Percentiles rank a stretch among this genome's conserved stretches.
Evolutionary conservation across 2,113 vertebrate species (phyloP).

Genomic region (Sceloporus tristichus): DNA sequence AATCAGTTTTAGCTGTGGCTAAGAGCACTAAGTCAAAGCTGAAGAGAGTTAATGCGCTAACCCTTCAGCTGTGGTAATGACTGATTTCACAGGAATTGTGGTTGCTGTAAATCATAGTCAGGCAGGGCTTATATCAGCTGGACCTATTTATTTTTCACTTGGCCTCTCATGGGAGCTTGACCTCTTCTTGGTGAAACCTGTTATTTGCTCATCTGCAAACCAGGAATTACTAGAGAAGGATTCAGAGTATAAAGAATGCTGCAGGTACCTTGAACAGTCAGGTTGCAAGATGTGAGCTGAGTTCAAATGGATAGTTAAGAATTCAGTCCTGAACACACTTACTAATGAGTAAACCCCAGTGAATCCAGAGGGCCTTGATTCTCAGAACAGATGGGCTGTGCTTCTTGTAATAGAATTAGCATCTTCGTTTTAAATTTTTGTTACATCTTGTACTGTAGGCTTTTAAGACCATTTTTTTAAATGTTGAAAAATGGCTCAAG

Average conservation of each 20-base stretch:
- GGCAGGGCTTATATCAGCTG: not conserved
- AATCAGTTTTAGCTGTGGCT: slow-evolving; percentile 46
- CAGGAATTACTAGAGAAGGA: slow-evolving; percentile 13
- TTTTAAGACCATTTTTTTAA: not conserved
- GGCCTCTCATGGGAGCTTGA: slow-evolving; percentile 18
- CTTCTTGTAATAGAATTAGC: not conserved
- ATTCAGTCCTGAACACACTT: not conserved
- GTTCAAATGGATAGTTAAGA: not conserved
- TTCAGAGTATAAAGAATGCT: not conserved
- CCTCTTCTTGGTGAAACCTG: rapidly evolving
- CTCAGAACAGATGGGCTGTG: not conserved
- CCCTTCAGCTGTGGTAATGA: slow-evolving; percentile 7
- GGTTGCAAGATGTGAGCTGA: not conserved
- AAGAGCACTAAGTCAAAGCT: slow-evolving; percentile 27
- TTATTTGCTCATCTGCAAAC: slow-evolving; percentile 26
- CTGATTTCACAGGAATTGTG: slow-evolving; percentile 31
- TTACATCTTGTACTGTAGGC: not conserved
- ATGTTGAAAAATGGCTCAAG: not conserved
- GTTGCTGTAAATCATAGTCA: not conserved
- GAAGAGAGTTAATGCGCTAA: slow-evolving; percentile 27
- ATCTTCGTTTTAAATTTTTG: no score
- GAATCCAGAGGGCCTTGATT: not conserved
- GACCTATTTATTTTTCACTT: slow-evolving; percentile 31
- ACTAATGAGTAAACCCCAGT: not conserved
- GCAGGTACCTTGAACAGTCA: not conserved